Percentiles rank a stretch among this genome's conserved stretches.
Evolutionary conservation across 2,797 vertebrate genomes (phyloP).

Genomic region (Hemibagrus guttatus): DNA sequence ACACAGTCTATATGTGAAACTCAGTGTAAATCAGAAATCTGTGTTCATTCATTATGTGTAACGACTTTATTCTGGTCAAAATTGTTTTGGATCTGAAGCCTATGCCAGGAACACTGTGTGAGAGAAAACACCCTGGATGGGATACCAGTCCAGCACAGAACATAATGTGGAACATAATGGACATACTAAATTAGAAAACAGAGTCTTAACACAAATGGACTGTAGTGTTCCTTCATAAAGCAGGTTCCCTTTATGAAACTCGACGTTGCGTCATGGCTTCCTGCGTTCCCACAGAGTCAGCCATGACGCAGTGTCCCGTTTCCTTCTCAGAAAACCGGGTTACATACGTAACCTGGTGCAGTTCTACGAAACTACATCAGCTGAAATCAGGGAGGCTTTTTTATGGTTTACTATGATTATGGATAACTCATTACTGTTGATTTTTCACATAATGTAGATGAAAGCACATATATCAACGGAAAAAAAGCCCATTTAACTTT

Average conservation of each 20-base stretch:
- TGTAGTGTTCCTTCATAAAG: not conserved
- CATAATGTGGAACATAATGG: not conserved
- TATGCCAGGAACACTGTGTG: not conserved
- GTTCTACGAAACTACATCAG: not conserved
- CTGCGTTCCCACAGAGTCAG: no score
- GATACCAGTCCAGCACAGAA: not conserved
- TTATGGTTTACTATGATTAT: not conserved
- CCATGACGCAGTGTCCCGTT: no score
- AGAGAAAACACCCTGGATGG: not conserved
- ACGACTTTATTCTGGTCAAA: not conserved
- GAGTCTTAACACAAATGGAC: not conserved
- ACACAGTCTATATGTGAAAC: conserved; percentile 15
- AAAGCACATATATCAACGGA: conserved; percentile 3
- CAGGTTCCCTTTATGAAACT: no score
- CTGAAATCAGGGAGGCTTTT: not conserved
- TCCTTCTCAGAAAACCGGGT: no score
- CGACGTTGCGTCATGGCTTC: no score
- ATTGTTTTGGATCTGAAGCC: not conserved
- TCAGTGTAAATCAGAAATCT: not conserved
- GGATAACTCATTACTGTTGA: not conserved
- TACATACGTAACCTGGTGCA: no score
- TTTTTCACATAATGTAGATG: conserved; percentile 11
- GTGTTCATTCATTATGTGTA: not conserved
- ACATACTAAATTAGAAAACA: not conserved
- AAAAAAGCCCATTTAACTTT: not conserved